Conservation (phyloP, 2,888 invertebrate genomes). For the Polyommatus iphigenia region DNA sequence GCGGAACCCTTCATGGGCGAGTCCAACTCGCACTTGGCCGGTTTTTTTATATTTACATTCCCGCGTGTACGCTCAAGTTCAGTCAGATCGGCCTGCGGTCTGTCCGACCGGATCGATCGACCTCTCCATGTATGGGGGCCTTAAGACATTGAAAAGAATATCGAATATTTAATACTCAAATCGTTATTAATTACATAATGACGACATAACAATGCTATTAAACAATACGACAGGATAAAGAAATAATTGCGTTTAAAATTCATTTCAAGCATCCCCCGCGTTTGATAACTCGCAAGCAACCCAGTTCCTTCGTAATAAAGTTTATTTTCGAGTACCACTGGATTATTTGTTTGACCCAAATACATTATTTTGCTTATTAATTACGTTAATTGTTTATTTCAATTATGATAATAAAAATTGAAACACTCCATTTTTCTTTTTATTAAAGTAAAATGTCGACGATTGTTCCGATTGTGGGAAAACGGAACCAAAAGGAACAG, state of each 20-base stretch:
- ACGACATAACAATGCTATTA: background rate
- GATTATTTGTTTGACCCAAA: conserved; percentile 27
- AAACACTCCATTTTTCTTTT: conserved; percentile 18
- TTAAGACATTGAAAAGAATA: background rate
- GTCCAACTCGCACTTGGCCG: too few relatives aligned
- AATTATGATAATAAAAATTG: conserved; percentile 4
- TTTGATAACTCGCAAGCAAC: background rate
- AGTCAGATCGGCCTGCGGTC: background rate
- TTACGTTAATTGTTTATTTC: conserved; percentile 25
- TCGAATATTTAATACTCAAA: background rate
- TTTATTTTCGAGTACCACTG: background rate
- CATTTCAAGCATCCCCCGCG: background rate
- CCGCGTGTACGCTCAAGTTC: too few relatives aligned
- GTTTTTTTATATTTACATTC: too few relatives aligned
- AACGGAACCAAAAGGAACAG: background rate
- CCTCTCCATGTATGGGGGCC: background rate
- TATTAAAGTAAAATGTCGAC: background rate
- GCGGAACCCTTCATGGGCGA: too few relatives aligned
- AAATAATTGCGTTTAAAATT: conserved; percentile 19
- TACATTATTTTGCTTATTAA: conserved; percentile 29
- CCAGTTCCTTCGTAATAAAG: background rate
- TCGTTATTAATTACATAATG: background rate
- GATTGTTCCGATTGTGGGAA: background rate
- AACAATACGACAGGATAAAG: conserved; percentile 8
- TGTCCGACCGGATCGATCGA: too few relatives aligned